These are phyloP conservation scores for Heliothis virescens DNA, from an alignment of 1,140 invertebrate species.

Conservation along the genomic window DNA sequence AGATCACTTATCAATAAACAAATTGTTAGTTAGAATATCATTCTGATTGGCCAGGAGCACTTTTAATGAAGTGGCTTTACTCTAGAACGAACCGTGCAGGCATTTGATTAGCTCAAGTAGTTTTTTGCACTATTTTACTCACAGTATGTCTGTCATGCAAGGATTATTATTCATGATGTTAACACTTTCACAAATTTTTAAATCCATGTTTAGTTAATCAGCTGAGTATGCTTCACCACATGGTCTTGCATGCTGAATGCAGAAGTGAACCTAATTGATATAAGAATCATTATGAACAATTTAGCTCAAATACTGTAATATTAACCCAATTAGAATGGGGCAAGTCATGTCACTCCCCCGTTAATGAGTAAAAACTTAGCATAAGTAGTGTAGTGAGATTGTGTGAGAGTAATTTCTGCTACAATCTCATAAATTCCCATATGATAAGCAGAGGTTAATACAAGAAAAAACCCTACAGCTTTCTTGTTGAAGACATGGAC, in stretches of 20 bases:
- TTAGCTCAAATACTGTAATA: too few relatives aligned
- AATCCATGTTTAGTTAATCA: conserved; percentile 19
- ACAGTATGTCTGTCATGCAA: conserved; percentile 8
- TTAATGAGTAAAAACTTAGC: too few relatives aligned
- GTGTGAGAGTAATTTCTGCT: too few relatives aligned
- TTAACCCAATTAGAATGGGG: too few relatives aligned
- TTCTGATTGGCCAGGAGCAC: conserved; percentile 16
- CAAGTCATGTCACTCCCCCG: too few relatives aligned
- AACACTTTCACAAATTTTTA: conserved; percentile 39
- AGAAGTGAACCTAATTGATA: background rate
- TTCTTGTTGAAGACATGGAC: too few relatives aligned
- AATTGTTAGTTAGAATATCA: background rate
- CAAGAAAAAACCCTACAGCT: too few relatives aligned
- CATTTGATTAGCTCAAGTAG: conserved; percentile 13
- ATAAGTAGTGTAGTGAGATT: too few relatives aligned
- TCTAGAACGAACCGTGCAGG: conserved; percentile 7
- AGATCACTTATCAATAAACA: background rate
- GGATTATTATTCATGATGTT: conserved; percentile 21
- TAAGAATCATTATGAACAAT: too few relatives aligned
- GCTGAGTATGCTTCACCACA: background rate
- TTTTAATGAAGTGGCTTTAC: conserved; percentile 1
- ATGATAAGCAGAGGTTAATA: too few relatives aligned
- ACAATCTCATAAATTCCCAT: too few relatives aligned
- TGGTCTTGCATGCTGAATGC: background rate
- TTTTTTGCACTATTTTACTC: background rate